phyloP scores from a whole-genome alignment of 2,888 invertebrate species.

The Phortica magna region DNA sequence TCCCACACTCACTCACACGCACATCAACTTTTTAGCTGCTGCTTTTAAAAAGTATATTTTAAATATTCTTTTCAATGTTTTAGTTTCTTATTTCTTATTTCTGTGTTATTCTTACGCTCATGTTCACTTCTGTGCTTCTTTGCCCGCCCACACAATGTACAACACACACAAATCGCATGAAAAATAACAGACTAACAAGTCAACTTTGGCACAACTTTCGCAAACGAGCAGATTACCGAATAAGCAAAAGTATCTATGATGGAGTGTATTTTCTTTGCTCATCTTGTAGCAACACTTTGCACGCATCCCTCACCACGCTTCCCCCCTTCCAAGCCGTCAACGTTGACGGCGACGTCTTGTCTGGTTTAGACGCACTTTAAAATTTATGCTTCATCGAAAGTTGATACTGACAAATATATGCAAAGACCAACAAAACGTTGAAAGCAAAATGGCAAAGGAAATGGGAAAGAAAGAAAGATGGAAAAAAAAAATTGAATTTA shows the following conservation, averaged over 20 bases:
- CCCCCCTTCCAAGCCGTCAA: background rate
- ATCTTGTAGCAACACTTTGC: no score
- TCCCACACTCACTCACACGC: no score
- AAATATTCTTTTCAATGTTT: no score
- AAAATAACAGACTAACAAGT: constrained; percentile 13
- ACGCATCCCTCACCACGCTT: background rate
- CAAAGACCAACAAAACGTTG: constrained; percentile 33
- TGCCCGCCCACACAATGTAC: no score
- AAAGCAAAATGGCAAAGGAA: constrained; percentile 41
- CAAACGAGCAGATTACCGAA: background rate
- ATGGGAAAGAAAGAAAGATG: background rate
- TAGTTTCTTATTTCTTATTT: no score
- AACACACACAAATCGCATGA: background rate
- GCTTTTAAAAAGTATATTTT: no score
- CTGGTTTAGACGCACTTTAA: constrained; percentile 66
- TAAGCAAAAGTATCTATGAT: no score
- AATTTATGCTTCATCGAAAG: constrained; percentile 72
- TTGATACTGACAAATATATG: constrained; percentile 62
- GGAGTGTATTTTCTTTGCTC: no score
- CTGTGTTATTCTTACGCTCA: no score
- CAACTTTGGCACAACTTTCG: constrained; percentile 6
- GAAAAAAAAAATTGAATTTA: background rate
- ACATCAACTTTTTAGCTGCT: no score
- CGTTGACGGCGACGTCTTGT: constrained; percentile 58
- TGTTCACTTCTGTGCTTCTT: no score